Evolutionary conservation across 2,888 invertebrate species (phyloP), one percentile per base, ranked within the genome.

Genomic region (Pherbina coryleti): DNA sequence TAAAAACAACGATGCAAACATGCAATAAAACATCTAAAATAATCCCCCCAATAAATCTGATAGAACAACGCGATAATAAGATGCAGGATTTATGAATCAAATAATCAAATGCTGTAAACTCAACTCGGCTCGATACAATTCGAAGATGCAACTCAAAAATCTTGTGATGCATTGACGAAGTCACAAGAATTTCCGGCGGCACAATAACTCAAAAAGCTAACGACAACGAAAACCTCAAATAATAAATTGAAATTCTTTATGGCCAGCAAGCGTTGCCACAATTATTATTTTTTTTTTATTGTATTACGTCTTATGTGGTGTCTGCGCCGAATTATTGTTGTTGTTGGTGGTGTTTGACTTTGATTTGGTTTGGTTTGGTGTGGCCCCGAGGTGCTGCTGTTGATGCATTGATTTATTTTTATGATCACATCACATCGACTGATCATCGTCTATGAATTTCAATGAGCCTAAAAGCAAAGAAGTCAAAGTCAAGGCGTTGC

Each of bases 61-160:
- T 81, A 73, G 75, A 70, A 80, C 62, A 75, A 76, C 76, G 64
- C 76, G 79, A 81, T 81, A 80, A 81, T 80, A 82, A 81, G 79
- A 78, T 80, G 71, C 78, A 74, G 74, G 81, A 83, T 82, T 83
- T 83, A 82, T 83, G 79, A 76, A 75, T 55, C 31, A n/a, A 66
- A 64, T 51, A 76, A 75, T 55, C 31, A n/a, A 66, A 64, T 51
- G 51, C n/a, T 25, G 8, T 8, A 8, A 11, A 49, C 51, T 70
- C 25, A 28, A 53, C 31, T 53, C 34, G 28, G 31, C 25, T 51
- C 70, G 7, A n/a, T 7, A 5, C 53, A 17, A 64, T 34, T 64
- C 64, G 11, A n/a, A n/a, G 25, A 9, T 57, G 22, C 57, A 22
- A 25, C 57, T 14, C 57, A 9, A 19, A n/a, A 19, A 34, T 55